Evolutionary conservation across 2,113 vertebrate species (phyloP), one percentile per base, ranked within the genome.

Genomic region (Odontophorus gujanensis): DNA sequence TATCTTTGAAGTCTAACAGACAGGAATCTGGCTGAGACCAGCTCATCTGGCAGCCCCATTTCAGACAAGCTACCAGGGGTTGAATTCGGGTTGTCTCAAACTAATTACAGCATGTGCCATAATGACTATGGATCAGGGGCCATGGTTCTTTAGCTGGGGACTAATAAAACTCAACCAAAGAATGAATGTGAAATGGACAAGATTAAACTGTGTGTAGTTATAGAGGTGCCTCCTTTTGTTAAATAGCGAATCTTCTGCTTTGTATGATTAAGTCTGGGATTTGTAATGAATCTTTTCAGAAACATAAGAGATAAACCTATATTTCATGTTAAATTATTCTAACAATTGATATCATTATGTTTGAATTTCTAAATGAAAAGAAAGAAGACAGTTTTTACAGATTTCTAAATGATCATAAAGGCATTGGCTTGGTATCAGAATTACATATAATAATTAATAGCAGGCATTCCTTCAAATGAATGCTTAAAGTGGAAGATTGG

Each of bases 141-240:
- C 0, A 1, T 25, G 38, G 67, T 50, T 84, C 74, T 78, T 94
- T 43, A 95, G 61, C 73, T 74, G 65, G n/a, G 43, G 65, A 86
- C 51, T 73, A 95, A 85, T 50, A 87, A 43, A 90, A 63, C 57
- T 86, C 68, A 81, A 67, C 84, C 40, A 86, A 90, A 92, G 66
- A 73, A 83, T 71, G 85, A 77, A 21, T 3, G 4, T 18, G 75
- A 71, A 67, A 77, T 81, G 75, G 88, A 28, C 22, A 72, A 77
- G 65, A 65, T 82, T 90, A 90, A 94, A 94, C 79, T 85, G 85
- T 7, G 81, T 81, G 22, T 0, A 15, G 32, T 80, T 67, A 78
- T 72, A 85, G 65, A 95, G 85, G 85, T 91, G 75, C 81, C 66
- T 91, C 79, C 57, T 95, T 59, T 74, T 74, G 38, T 80, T 42